These are phyloP conservation scores for Eira barbara DNA, from an alignment of 2,113 vertebrate genomes.

Conservation along the genomic window DNA sequence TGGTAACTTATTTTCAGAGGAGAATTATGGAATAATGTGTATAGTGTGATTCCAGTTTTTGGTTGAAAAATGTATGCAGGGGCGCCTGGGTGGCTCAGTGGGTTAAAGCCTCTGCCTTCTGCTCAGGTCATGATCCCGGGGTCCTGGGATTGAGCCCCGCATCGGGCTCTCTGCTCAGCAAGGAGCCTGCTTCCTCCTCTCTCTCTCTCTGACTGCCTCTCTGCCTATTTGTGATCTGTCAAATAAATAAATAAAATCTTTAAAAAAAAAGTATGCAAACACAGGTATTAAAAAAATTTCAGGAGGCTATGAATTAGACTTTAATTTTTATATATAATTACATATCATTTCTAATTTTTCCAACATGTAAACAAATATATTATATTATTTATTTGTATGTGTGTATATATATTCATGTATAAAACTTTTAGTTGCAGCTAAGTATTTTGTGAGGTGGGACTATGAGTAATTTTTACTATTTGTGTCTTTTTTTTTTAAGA, in stretches of 20 bases:
- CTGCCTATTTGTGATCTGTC: too few species aligned
- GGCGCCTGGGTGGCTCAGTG: too few species aligned
- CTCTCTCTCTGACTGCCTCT: too few species aligned
- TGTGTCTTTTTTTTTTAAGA: not conserved
- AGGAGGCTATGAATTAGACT: not conserved
- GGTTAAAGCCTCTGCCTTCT: too few species aligned
- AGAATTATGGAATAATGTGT: not conserved
- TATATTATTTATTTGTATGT: not conserved
- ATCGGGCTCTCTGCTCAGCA: too few species aligned
- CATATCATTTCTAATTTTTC: not conserved
- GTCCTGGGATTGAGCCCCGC: too few species aligned
- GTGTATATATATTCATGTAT: not conserved
- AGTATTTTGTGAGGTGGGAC: not conserved
- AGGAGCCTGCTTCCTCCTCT: too few species aligned
- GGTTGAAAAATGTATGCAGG: not conserved
- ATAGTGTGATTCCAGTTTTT: not conserved
- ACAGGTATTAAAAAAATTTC: not conserved
- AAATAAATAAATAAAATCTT: too few species aligned
- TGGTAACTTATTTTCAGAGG: not conserved
- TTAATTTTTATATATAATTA: not conserved
- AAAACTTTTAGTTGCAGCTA: not conserved
- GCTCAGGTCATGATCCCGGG: too few species aligned
- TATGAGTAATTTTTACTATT: not conserved
- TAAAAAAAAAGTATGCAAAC: not conserved
- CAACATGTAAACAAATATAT: not conserved